phyloP scores from a whole-genome alignment of 1,140 invertebrate genomes.

The Drosophila tristis region DNA sequence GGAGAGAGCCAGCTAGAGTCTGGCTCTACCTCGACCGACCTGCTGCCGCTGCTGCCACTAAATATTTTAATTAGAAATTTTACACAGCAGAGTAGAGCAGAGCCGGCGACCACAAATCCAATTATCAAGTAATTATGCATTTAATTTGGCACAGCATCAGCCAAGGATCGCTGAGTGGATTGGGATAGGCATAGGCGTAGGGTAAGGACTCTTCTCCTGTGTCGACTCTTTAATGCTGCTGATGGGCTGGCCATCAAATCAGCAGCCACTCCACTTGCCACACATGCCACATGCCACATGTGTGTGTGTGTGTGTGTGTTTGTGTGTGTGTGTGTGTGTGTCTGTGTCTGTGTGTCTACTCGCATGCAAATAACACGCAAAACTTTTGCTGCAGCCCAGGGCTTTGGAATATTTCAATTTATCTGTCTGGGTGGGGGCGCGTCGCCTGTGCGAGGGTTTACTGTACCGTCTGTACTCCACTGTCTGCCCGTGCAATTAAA shows the following conservation, averaged over 20 bases:
- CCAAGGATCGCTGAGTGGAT: neutral
- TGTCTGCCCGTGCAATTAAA: conserved; percentile 65
- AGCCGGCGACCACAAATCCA: conserved; percentile 73
- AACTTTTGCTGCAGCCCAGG: conserved; percentile 38
- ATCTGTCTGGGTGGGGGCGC: conserved; percentile 22
- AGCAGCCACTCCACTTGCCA: conserved; percentile 10
- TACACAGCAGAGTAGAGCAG: conserved; percentile 57
- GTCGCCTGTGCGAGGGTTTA: conserved; percentile 1
- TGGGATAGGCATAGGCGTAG: neutral
- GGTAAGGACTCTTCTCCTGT: conserved; percentile 35
- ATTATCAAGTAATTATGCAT: conserved; percentile 82
- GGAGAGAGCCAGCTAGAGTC: conserved; percentile 27
- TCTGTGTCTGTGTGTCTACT: neutral
- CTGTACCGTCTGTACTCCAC: conserved; percentile 33
- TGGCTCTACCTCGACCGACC: neutral
- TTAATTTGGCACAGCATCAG: conserved; percentile 63
- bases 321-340: neutral
- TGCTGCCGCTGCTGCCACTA: conserved; percentile 42
- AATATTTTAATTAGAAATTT: conserved; percentile 82
- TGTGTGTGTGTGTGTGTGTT: neutral
- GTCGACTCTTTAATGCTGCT: conserved; percentile 41
- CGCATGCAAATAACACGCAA: conserved; percentile 32
- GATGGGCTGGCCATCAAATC: conserved; percentile 46
- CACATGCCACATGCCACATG: conserved; percentile 16
- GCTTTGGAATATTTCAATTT: conserved; percentile 64